These are phyloP conservation scores for Crotalus horridus DNA, from an alignment of 2,113 vertebrate species.

Conservation along the genomic window DNA sequence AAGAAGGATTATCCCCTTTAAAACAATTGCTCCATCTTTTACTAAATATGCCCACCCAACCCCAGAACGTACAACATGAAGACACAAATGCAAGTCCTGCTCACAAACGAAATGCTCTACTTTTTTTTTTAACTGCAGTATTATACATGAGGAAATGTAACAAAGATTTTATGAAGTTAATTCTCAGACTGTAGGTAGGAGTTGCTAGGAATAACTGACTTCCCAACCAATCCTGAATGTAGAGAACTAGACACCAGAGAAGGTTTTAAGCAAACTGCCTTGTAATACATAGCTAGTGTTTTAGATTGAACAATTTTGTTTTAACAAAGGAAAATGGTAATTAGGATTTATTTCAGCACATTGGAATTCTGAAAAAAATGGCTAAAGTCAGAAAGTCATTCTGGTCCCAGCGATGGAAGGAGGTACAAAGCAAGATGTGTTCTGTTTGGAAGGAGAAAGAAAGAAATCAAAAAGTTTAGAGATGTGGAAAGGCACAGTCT, in stretches of 20 bases:
- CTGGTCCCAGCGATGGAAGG: background rate
- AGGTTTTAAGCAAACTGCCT: background rate
- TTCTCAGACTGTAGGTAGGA: background rate
- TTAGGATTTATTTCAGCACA: background rate
- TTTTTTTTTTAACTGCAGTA: conserved; percentile 3
- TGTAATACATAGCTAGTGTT: background rate
- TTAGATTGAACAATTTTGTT: background rate
- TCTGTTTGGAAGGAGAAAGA: background rate
- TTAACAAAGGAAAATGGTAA: conserved; percentile 15
- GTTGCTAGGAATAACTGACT: background rate
- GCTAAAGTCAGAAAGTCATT: background rate
- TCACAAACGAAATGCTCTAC: background rate
- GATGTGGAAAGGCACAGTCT: background rate
- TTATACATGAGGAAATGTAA: background rate
- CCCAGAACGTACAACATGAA: background rate
- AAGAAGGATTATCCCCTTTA: background rate
- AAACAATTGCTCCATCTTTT: background rate
- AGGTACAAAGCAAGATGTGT: background rate
- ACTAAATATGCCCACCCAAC: background rate
- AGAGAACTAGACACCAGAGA: background rate
- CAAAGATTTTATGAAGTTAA: background rate
- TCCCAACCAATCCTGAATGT: background rate
- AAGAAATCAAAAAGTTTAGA: background rate
- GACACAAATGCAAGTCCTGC: conserved; percentile 2
- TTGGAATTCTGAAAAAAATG: background rate